phyloP scores from a whole-genome alignment of 2,113 vertebrate species.

The Cromileptes altivelis region DNA sequence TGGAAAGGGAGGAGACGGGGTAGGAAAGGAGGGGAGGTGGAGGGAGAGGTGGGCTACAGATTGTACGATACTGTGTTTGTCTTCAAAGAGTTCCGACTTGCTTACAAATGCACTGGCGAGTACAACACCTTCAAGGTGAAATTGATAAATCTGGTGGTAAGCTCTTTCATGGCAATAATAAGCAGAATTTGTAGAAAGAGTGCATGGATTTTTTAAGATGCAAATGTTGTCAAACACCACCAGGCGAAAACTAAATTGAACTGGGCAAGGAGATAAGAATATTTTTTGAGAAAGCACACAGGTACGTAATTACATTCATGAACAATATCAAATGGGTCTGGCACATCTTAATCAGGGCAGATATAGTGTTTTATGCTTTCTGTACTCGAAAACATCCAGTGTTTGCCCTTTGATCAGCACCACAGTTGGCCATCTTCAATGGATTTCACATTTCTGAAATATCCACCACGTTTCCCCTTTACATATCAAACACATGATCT shows the following conservation, averaged over 20 bases:
- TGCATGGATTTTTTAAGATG: conserved; percentile 74
- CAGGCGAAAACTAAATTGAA: conserved; percentile 73
- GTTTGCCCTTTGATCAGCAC: conserved; percentile 66
- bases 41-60: conserved; percentile 58
- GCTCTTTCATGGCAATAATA: conserved; percentile 76
- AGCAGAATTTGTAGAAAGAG: conserved; percentile 72
- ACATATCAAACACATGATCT: conserved; percentile 74
- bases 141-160: conserved; percentile 81
- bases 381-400: conserved; percentile 29
- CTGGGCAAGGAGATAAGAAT: conserved; percentile 72
- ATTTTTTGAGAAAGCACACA: conserved; percentile 63
- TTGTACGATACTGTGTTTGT: conserved; percentile 78
- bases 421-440: conserved; percentile 65
- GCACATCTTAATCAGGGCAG: conserved; percentile 63
- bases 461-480: conserved; percentile 37
- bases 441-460: conserved; percentile 58
- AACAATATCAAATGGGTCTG: conserved; percentile 66
- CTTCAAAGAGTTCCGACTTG: conserved; percentile 83
- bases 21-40: conserved; percentile 25
- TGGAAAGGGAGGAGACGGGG: conserved; percentile 59
- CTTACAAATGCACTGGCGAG: conserved; percentile 79
- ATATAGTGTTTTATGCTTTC: conserved; percentile 61
- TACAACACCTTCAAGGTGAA: conserved; percentile 84
- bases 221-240: conserved; percentile 76
- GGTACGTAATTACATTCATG: conserved; percentile 72